Percentiles rank a stretch among this genome's conserved stretches.
Conservation (phyloP, 1,140 invertebrate species). For the Prorops nasuta region DNA sequence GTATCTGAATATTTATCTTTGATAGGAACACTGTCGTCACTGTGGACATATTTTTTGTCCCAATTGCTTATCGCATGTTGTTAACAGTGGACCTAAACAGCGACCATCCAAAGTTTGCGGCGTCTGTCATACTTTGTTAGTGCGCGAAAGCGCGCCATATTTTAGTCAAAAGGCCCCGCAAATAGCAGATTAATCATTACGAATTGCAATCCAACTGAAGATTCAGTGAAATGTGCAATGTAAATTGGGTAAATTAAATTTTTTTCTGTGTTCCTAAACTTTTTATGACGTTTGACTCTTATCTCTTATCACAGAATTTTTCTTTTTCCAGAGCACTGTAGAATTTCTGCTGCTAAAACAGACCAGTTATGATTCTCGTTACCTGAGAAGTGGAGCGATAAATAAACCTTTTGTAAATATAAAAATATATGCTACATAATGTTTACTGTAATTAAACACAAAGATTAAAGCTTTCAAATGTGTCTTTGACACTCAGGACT, state of each 20-base stretch:
- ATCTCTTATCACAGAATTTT: not conserved
- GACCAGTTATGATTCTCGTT: conserved; percentile 31
- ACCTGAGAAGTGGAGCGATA: conserved; percentile 31
- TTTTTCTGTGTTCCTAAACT: not conserved
- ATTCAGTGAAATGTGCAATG: conserved; percentile 41
- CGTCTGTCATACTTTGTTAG: conserved; percentile 95
- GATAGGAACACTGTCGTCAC: conserved; percentile 87
- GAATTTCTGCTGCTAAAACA: not conserved
- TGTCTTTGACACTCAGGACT: conserved; percentile 26
- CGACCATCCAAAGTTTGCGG: conserved; percentile 88
- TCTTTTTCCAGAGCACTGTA: no score
- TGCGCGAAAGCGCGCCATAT: conserved; percentile 89
- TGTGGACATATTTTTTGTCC: conserved; percentile 94
- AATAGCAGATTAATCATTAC: conserved; percentile 59
- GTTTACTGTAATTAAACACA: conserved; percentile 52
- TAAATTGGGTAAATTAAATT: not conserved
- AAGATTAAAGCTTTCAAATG: conserved; percentile 50
- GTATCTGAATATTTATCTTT: no score
- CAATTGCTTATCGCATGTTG: conserved; percentile 78
- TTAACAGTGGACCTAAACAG: conserved; percentile 83
- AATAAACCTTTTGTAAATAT: conserved; percentile 47
- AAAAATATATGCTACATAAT: conserved; percentile 47
- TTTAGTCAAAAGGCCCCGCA: conserved; percentile 87
- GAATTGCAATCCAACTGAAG: conserved; percentile 10
- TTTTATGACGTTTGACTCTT: no score